Percentiles rank a stretch among this genome's conserved stretches.
These are phyloP conservation scores for Rhynchophorus ferrugineus DNA, from an alignment of 1,140 invertebrate species.

Conservation along the genomic window DNA sequence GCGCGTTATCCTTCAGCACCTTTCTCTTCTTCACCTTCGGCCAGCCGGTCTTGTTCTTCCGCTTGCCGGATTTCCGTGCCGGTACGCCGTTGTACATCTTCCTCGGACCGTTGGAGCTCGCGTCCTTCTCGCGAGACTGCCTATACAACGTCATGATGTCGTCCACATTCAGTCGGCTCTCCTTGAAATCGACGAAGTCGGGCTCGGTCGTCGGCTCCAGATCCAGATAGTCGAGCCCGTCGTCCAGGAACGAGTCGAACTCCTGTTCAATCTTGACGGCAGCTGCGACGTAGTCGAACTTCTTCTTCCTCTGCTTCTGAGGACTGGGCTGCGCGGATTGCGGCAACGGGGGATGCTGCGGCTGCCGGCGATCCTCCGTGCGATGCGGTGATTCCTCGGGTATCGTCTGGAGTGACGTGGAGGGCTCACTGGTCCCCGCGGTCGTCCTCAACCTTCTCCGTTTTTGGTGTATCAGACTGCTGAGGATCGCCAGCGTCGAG, in stretches of 20 bases:
- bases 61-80: slow-evolving; percentile 29
- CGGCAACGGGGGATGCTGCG: neutral
- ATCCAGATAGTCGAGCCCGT: slow-evolving; percentile 20
- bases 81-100: slow-evolving; percentile 24
- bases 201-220: slow-evolving; percentile 17
- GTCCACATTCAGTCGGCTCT: slow-evolving; percentile 17
- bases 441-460: slow-evolving; percentile 27
- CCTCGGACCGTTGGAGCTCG: slow-evolving; percentile 18
- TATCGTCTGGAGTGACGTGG: slow-evolving; percentile 12
- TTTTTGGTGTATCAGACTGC: slow-evolving; percentile 51
- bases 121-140: slow-evolving; percentile 20
- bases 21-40: slow-evolving; percentile 42
- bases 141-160: slow-evolving; percentile 32
- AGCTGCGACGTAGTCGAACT: slow-evolving; percentile 22
- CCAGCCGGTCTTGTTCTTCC: slow-evolving; percentile 53
- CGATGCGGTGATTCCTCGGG: slow-evolving; percentile 19
- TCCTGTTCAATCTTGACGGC: slow-evolving; percentile 27
- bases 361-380: no score
- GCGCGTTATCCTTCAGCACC: slow-evolving; percentile 20
- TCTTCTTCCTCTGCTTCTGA: slow-evolving; percentile 16
- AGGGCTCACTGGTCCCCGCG: neutral
- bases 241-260: slow-evolving; percentile 20
- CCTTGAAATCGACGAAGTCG: slow-evolving; percentile 10
- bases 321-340: slow-evolving; percentile 9
- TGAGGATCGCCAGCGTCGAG: slow-evolving; percentile 73